phyloP scores from a whole-genome alignment of 2,797 vertebrate genomes.

The Merluccius polli region DNA sequence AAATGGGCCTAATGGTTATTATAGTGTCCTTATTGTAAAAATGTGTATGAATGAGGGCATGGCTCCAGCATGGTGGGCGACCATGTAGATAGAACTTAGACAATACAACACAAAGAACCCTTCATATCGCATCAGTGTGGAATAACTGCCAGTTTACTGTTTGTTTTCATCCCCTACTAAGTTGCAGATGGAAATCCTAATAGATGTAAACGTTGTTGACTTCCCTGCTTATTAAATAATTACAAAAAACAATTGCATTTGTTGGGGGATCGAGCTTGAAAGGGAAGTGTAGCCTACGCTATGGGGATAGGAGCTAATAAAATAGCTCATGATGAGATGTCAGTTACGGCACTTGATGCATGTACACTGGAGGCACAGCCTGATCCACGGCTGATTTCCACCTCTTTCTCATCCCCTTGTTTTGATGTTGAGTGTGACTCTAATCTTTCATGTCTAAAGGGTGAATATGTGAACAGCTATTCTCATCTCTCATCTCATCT shows the following conservation, averaged over 20 bases:
- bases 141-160: slow-evolving; percentile 14
- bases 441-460: slow-evolving; percentile 45
- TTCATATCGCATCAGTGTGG: slow-evolving; percentile 21
- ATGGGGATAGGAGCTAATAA: not conserved
- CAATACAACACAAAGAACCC: slow-evolving; percentile 20
- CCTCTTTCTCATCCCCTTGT: slow-evolving; percentile 28
- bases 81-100: not conserved
- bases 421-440: slow-evolving; percentile 40
- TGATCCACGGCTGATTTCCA: slow-evolving; percentile 39
- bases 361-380: slow-evolving; percentile 31
- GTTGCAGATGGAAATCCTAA: not conserved
- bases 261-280: not conserved
- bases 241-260: not conserved
- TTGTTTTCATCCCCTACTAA: slow-evolving; percentile 4
- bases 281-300: not conserved
- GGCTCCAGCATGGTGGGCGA: not conserved
- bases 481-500: slow-evolving; percentile 40
- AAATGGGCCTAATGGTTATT: not conserved
- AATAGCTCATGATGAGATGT: not conserved
- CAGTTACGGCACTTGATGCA: not conserved
- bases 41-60: not conserved
- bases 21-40: not conserved
- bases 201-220: not conserved
- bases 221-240: not conserved
- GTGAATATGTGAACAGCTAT: slow-evolving; percentile 37